Base-by-base conservation (phyloP, 1,140 invertebrate genomes). In the Ostrea denselamellosa region DNA sequence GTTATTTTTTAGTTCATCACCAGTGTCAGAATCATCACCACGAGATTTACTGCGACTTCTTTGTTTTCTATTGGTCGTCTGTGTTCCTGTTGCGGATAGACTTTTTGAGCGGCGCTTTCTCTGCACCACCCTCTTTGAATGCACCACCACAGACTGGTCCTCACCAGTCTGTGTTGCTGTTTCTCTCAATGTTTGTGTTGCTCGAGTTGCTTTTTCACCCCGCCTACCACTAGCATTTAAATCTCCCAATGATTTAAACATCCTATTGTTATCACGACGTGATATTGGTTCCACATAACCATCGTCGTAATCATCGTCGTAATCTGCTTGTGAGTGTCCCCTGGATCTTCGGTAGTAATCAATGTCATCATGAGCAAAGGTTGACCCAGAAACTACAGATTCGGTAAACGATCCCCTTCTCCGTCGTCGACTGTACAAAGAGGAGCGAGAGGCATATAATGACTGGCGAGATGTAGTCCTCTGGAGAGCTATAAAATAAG, bases 401-500 rank as follows among this genome's bases (percentile, higher is more conserved):
- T 92, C 92, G 1, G 90, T 86, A 82, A 90, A 90, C 10, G 93
- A 93, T 14, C 90, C 88, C 58, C 89, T 92, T 3, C 91, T 62
- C 22, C 92, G 62, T 19, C 92, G 81, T 10, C 93, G 88, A n/a
- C 91, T 91, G 85, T 94, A 94, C 22, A 94, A 68, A 17, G 93
- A 94, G 44, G 92, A 93, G 51, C 93, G 89, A 4, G 93, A 94
- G n/a, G 93, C 91, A 85, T 93, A 94, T 10, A 94, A 85, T 9
- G 93, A 94, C 12, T 89, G 89, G 62, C 90, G 91, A n/a, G 93
- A 94, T 1, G 89, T 86, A 25, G 92, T 87, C 84, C 93, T 90
- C 14, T 90, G 85, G 4, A 93, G 90, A 86, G 91, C 92, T 93
- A 87, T 62, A 90, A 88, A 77, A 87, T 85, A 81, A 68, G 82